Percentiles rank a stretch among this genome's conserved stretches.
Conservation (phyloP, 2,797 vertebrate genomes). For the Falco naumanni region DNA sequence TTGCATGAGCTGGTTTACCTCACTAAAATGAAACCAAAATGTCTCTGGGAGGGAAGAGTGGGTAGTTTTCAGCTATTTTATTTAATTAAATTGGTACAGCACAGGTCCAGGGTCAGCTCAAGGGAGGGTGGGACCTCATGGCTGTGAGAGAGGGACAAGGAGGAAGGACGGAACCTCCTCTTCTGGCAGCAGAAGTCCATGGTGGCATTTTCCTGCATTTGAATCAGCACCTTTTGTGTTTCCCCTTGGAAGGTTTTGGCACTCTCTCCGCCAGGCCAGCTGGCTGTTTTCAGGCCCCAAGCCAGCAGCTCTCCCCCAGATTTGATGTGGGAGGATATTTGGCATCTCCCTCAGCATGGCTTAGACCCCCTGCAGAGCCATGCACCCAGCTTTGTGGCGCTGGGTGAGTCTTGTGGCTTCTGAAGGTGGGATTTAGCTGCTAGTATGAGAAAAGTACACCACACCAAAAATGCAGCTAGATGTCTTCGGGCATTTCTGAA, state of each 20-base stretch:
- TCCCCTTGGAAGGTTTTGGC: neutral
- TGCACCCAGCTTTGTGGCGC: fast-evolving
- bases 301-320: neutral
- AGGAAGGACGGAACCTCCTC: neutral
- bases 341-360: neutral
- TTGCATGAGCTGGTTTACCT: neutral
- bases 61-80: neutral
- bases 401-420: fast-evolving
- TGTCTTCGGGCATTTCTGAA: neutral
- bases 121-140: neutral
- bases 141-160: neutral
- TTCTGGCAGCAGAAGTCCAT: neutral
- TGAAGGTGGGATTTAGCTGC: neutral
- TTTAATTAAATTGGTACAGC: neutral
- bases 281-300: neutral
- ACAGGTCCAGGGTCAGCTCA: neutral
- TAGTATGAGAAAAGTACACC: neutral
- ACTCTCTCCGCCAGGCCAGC: neutral
- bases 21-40: neutral
- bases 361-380: fast-evolving
- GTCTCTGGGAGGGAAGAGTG: neutral
- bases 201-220: neutral
- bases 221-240: neutral
- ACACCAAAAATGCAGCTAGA: neutral
- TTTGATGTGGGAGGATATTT: neutral